phyloP scores from a whole-genome alignment of 2,797 vertebrate species.

The Sebastes vulpes region DNA sequence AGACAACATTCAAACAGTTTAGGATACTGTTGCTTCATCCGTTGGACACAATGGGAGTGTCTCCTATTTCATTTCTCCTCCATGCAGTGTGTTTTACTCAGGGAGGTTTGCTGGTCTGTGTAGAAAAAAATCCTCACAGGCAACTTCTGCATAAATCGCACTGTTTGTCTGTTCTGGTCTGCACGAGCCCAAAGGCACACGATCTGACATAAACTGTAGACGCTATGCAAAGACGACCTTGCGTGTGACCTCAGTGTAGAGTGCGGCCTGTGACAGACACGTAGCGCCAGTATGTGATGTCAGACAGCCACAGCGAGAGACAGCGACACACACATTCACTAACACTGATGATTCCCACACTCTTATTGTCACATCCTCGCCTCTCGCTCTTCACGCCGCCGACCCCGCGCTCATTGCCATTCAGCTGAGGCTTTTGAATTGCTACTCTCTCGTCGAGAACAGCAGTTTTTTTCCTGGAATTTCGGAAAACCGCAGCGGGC shows the following conservation, averaged over 20 bases:
- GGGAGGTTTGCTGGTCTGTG: not conserved
- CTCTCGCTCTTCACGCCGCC: not conserved
- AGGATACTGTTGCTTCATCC: not conserved
- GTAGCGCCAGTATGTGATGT: conserved; percentile 1
- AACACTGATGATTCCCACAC: conserved; percentile 23
- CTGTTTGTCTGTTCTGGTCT: not conserved
- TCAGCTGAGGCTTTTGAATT: conserved; percentile 45
- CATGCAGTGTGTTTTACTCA: not conserved
- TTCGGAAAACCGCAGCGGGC: conserved; percentile 13
- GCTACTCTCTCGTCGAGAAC: conserved; percentile 7
- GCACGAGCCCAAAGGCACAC: conserved; percentile 27
- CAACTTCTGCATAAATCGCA: conserved; percentile 22
- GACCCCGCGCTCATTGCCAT: conserved; percentile 33
- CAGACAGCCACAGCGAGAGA: conserved; percentile 17
- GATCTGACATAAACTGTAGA: conserved; percentile 34
- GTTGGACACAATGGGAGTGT: not conserved
- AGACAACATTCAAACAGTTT: not conserved
- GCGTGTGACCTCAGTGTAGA: conserved; percentile 26
- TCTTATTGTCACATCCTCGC: not conserved
- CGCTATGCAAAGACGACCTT: conserved; percentile 51
- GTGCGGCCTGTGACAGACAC: conserved; percentile 13
- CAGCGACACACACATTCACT: conserved; percentile 8
- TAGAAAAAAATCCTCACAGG: not conserved
- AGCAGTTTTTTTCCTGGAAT: conserved; percentile 31
- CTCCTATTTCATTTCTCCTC: not conserved